These are phyloP conservation scores for Rallus crepitans DNA, from an alignment of 2,797 vertebrate species.

Conservation along the genomic window DNA sequence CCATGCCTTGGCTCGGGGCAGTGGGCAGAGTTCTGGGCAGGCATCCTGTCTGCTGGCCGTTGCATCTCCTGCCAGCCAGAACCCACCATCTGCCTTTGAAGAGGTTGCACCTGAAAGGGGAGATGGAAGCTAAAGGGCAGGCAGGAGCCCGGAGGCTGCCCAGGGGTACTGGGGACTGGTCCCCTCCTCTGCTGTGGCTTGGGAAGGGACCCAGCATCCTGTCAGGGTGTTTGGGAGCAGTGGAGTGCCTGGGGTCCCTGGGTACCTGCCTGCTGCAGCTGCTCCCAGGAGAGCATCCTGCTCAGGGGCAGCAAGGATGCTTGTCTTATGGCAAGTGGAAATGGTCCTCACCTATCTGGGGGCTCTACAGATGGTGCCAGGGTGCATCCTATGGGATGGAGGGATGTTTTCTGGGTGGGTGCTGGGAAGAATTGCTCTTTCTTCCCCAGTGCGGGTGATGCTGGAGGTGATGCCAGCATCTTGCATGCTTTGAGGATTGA, in stretches of 20 bases:
- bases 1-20: not conserved
- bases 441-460: not conserved
- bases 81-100: slow-evolving; percentile 31
- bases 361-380: fast-evolving
- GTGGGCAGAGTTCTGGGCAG: slow-evolving; percentile 4
- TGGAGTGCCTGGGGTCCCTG: not conserved
- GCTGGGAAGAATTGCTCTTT: slow-evolving; percentile 45
- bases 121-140: not conserved
- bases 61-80: slow-evolving; percentile 44
- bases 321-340: fast-evolving
- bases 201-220: not conserved
- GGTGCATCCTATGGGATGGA: not conserved
- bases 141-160: not conserved
- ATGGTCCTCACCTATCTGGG: not conserved
- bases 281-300: not conserved
- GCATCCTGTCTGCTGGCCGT: not conserved
- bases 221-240: not conserved
- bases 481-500: not conserved
- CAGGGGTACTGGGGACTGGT: not conserved
- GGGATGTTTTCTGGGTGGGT: not conserved
- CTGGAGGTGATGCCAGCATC: not conserved
- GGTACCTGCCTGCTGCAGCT: not conserved
- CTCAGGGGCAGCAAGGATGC: not conserved
- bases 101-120: slow-evolving; percentile 10
- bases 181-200: not conserved